Evolutionary conservation across 2,888 invertebrate species (phyloP).

Genomic region (Chymomyza amoena): DNA sequence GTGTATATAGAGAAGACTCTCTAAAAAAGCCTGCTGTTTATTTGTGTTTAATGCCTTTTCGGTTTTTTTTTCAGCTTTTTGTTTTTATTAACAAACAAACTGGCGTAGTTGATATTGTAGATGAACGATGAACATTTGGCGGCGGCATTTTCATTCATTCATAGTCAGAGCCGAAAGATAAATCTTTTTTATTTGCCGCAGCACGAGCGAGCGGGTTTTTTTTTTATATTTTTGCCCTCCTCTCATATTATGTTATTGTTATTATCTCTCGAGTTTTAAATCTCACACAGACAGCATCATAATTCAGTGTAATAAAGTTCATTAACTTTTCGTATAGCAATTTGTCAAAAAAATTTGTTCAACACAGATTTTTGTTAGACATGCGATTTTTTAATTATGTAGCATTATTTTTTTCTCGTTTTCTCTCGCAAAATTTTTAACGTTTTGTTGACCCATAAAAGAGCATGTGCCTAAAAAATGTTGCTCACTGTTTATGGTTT

Average conservation of each 20-base stretch:
- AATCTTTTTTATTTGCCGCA: slow-evolving; percentile 42
- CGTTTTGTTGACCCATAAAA: slow-evolving; percentile 35
- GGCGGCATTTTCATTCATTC: slow-evolving; percentile 65
- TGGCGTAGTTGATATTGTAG: slow-evolving; percentile 1
- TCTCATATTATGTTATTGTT: slow-evolving; percentile 46
- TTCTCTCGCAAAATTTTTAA: slow-evolving; percentile 18
- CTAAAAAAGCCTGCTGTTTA: slow-evolving; percentile 2
- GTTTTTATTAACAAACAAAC: neutral
- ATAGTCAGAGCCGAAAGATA: slow-evolving; percentile 56
- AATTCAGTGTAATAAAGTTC: slow-evolving; percentile 46
- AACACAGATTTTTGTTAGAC: slow-evolving; percentile 52
- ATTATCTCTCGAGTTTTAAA: slow-evolving; percentile 45
- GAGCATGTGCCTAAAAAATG: neutral
- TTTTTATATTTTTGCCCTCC: slow-evolving; percentile 15
- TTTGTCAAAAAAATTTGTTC: slow-evolving; percentile 47
- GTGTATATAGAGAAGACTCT: neutral
- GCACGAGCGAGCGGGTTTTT: slow-evolving; percentile 34
- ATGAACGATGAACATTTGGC: neutral
- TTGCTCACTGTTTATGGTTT: neutral
- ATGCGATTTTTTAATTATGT: slow-evolving; percentile 65
- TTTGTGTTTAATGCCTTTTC: neutral
- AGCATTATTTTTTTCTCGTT: slow-evolving; percentile 27
- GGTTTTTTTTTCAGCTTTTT: neutral
- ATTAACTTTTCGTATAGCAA: slow-evolving; percentile 66
- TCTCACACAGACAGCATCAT: slow-evolving; percentile 24